A percentile compares a stretch with the other conserved stretches of the same genome.
Evolutionary conservation across 35 echinoderm and acorn worm genomes (phyloP).

Genomic region (Apostichopus californicus): DNA sequence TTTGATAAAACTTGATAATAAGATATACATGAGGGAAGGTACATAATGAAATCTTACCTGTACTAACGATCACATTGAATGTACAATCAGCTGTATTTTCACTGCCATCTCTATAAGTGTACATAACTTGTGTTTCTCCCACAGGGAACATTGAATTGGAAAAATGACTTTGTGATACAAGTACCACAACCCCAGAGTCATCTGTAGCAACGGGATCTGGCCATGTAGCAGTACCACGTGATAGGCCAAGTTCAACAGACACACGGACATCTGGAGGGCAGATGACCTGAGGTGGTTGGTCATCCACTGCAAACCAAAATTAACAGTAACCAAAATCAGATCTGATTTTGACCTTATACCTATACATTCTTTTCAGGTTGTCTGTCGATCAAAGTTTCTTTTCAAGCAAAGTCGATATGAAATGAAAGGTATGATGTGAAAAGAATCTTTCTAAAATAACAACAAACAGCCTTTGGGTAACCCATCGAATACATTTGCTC

Average conservation of each 20-base stretch:
- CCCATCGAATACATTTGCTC: no score
- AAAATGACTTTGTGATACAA: slow-evolving; percentile 29
- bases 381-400: no score
- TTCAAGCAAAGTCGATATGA: no score
- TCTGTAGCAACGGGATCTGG: slow-evolving; percentile 10
- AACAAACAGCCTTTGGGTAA: no score
- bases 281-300: slow-evolving; percentile 11
- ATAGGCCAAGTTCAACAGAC: neutral
- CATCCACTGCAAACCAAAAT: slow-evolving; percentile 11
- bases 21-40: neutral
- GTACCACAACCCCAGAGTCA: slow-evolving; percentile 8
- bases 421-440: no score
- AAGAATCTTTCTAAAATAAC: no score
- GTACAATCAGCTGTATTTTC: slow-evolving; percentile 28
- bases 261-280: slow-evolving; percentile 30
- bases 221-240: neutral
- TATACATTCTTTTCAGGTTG: no score
- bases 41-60: slow-evolving; percentile 22
- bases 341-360: no score
- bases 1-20: no score
- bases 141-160: neutral
- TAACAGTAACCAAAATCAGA: no score
- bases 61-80: slow-evolving; percentile 51
- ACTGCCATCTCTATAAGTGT: neutral
- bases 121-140: slow-evolving; percentile 21